phyloP scores from a whole-genome alignment of 2,888 invertebrate genomes.

The Pimpla rufipes region DNA sequence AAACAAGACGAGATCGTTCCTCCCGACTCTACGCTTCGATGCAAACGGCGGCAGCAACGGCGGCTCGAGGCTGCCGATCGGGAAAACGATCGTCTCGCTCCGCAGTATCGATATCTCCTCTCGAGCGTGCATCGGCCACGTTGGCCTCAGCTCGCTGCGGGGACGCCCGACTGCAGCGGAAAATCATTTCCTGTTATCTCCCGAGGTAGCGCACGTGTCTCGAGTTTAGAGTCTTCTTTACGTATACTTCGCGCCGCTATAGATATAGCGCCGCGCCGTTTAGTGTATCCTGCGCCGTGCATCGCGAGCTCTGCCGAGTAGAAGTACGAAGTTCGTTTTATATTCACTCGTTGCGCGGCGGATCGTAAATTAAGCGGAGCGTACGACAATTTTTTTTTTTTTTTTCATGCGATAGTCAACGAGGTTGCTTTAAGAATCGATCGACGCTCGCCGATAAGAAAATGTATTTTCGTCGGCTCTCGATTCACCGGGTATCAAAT shows the following conservation, averaged over 20 bases:
- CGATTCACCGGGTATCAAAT: too few relatives aligned
- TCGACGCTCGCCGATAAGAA: too few relatives aligned
- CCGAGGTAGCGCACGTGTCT: conserved; percentile 33
- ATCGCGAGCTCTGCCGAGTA: background rate
- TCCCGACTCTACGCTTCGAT: background rate
- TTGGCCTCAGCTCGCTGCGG: background rate
- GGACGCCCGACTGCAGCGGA: conserved; percentile 41
- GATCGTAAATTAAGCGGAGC: background rate
- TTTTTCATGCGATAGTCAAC: background rate
- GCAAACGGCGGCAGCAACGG: conserved; percentile 11
- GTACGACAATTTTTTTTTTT: too few relatives aligned
- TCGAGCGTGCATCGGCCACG: conserved; percentile 27
- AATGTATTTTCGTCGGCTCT: too few relatives aligned
- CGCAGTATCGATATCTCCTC: conserved; percentile 44
- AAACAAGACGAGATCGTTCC: conserved; percentile 23
- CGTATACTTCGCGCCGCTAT: background rate
- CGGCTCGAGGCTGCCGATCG: conserved; percentile 34
- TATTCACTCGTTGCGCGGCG: background rate
- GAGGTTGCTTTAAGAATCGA: too few relatives aligned
- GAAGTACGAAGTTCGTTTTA: background rate
- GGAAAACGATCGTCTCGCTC: conserved; percentile 52
- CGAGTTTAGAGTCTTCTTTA: conserved; percentile 7
- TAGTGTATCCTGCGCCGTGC: background rate
- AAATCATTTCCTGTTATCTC: conserved; percentile 54
- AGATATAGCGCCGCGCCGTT: background rate